A percentile compares a stretch with the other conserved stretches of the same genome.
phyloP scores from a whole-genome alignment of 92 coral and sea anemone genomes.

The Pocillopora grandis region DNA sequence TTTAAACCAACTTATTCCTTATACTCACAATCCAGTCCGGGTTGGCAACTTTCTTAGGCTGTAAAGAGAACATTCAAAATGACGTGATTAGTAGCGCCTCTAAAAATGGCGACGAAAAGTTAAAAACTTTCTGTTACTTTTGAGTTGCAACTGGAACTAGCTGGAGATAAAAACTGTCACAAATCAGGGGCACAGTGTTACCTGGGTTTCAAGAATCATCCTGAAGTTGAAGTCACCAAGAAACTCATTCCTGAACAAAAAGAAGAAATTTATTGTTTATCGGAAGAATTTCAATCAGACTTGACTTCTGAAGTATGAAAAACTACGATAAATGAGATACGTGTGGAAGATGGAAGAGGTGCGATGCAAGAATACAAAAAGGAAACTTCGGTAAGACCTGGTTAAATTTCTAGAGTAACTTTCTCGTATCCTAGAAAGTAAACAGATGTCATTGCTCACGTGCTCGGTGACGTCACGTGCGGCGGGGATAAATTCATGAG shows the following conservation, averaged over 20 bases:
- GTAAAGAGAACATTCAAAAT: slow-evolving; percentile 15
- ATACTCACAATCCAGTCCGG: slow-evolving; percentile 99
- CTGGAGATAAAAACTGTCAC: not conserved
- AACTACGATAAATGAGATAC: too few relatives aligned
- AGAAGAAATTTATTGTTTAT: not conserved
- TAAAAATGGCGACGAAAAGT: too few relatives aligned
- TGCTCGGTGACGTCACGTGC: slow-evolving; percentile 65
- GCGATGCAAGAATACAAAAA: too few relatives aligned
- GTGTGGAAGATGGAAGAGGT: too few relatives aligned
- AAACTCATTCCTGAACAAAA: slow-evolving; percentile 69
- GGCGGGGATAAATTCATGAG: slow-evolving; percentile 56
- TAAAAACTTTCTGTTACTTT: not conserved
- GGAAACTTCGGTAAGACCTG: too few relatives aligned
- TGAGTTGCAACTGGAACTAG: not conserved
- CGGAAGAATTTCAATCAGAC: not conserved
- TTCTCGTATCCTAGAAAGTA: not conserved
- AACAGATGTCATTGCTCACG: slow-evolving; percentile 26
- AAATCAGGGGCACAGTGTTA: not conserved
- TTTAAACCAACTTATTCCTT: not conserved
- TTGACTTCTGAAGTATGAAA: too few relatives aligned
- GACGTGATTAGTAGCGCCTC: not conserved
- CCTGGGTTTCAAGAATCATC: slow-evolving; percentile 93
- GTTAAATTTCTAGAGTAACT: too few relatives aligned
- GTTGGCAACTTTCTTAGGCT: slow-evolving; percentile 97
- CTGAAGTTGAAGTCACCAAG: slow-evolving; percentile 81